Conservation (phyloP, 2,113 vertebrate genomes). For the Cardinalis cardinalis region DNA sequence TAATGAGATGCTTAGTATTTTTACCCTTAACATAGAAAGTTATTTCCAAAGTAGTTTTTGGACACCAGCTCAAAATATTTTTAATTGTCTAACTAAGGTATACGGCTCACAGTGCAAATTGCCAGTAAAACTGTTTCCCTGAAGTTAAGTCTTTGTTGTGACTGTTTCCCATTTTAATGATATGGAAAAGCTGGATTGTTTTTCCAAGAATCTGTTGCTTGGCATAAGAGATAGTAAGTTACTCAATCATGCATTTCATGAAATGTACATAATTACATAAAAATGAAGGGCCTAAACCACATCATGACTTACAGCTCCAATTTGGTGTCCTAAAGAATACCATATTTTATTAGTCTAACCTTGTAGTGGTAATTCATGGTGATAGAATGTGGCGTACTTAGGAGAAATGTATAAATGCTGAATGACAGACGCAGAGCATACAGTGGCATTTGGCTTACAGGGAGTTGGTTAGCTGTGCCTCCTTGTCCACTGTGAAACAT, state of each 20-base stretch:
- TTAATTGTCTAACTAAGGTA: slow-evolving; percentile 41
- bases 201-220: slow-evolving; percentile 57
- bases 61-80: slow-evolving; percentile 48
- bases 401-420: background rate
- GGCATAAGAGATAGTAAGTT: slow-evolving; percentile 27
- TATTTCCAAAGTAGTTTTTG: slow-evolving; percentile 64
- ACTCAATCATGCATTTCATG: background rate
- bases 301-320: background rate
- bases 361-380: background rate
- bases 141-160: slow-evolving; percentile 51
- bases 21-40: slow-evolving; percentile 64
- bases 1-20: slow-evolving; percentile 59
- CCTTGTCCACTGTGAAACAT: background rate
- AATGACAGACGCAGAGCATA: background rate
- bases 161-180: slow-evolving; percentile 60
- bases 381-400: background rate
- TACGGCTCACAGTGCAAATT: slow-evolving; percentile 40
- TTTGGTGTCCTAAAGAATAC: background rate
- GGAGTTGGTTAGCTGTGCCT: background rate
- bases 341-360: background rate
- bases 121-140: slow-evolving; percentile 63
- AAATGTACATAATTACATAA: background rate
- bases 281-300: background rate
- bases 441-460: background rate
- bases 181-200: slow-evolving; percentile 20